These are phyloP conservation scores for Agrotis clavis DNA, from an alignment of 2,888 invertebrate genomes.

Conservation along the genomic window DNA sequence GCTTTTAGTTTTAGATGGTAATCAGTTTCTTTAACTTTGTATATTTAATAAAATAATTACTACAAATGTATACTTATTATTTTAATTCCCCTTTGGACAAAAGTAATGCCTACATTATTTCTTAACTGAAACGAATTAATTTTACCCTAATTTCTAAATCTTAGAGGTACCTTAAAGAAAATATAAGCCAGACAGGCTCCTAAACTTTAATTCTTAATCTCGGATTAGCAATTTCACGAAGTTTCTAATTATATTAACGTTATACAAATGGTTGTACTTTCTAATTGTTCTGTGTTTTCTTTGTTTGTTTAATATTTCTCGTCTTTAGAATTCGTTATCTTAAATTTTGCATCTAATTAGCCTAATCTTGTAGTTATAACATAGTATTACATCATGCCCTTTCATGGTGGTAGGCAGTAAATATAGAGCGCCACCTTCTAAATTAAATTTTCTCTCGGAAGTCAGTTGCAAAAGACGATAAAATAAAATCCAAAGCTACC, in stretches of 20 bases:
- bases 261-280: slow-evolving; percentile 6
- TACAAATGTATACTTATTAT: not conserved
- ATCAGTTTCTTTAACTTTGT: too few relatives aligned
- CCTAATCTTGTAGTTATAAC: too few relatives aligned
- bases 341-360: not conserved
- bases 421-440: too few relatives aligned
- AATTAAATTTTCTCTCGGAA: too few relatives aligned
- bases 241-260: slow-evolving; percentile 28
- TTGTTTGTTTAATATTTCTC: slow-evolving; percentile 9
- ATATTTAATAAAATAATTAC: too few relatives aligned
- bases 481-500: too few relatives aligned
- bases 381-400: too few relatives aligned
- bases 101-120: not conserved
- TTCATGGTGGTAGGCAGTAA: too few relatives aligned
- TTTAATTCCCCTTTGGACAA: not conserved
- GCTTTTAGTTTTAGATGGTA: too few relatives aligned
- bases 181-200: slow-evolving; percentile 5
- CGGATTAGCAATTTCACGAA: slow-evolving; percentile 30
- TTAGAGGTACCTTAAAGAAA: slow-evolving; percentile 16
- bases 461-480: too few relatives aligned
- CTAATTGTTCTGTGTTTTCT: slow-evolving; percentile 30
- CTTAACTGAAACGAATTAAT: not conserved
- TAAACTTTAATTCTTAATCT: slow-evolving; percentile 32
- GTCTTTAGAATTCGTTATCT: not conserved
- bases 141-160: not conserved